These are phyloP conservation scores for Coregonus ussuriensis DNA, from an alignment of 2,797 vertebrate genomes.

Conservation along the genomic window DNA sequence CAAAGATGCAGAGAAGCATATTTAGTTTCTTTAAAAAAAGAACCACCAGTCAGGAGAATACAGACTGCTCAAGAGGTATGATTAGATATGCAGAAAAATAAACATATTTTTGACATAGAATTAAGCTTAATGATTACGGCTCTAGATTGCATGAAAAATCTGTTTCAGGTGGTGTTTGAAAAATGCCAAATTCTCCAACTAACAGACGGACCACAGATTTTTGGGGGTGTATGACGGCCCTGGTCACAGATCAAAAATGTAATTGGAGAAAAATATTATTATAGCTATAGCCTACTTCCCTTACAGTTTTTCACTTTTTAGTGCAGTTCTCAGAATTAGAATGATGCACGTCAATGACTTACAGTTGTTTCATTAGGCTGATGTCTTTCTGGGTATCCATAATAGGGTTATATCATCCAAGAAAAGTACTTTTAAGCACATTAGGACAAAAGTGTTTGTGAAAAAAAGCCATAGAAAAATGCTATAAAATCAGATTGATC, in stretches of 20 bases:
- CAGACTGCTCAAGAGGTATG: no score
- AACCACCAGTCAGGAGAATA: no score
- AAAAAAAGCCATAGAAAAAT: constrained; percentile 58
- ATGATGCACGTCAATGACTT: not conserved
- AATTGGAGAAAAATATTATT: not conserved
- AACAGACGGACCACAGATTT: no score
- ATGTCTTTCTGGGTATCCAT: not conserved
- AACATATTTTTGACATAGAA: no score
- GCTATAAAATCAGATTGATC: constrained; percentile 56
- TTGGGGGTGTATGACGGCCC: not conserved
- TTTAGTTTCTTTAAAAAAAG: no score
- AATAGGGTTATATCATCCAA: not conserved
- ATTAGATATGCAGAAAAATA: no score
- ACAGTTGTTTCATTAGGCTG: not conserved
- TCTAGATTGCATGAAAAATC: no score
- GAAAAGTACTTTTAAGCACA: constrained; percentile 54
- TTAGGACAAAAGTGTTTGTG: constrained; percentile 62
- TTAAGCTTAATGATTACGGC: no score
- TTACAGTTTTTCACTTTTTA: not conserved
- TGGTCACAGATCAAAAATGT: not conserved
- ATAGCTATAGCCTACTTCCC: not conserved
- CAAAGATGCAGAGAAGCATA: no score
- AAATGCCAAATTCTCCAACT: no score
- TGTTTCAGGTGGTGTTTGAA: no score
- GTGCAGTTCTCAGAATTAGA: not conserved